Evolutionary conservation across 2,797 vertebrate species (phyloP).

Genomic region (Antrozous pallidus): DNA sequence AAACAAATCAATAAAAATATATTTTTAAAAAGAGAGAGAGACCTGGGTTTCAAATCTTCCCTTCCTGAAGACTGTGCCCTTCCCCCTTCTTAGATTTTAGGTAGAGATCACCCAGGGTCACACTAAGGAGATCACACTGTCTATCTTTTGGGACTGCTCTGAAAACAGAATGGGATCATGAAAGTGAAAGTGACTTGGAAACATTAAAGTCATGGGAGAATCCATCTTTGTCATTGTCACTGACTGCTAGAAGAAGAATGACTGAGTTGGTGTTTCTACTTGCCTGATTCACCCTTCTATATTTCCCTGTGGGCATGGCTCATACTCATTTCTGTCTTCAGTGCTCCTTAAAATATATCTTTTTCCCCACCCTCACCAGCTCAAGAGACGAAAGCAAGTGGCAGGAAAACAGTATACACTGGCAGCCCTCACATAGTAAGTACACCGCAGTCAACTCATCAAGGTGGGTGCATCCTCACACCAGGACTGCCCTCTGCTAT

Average conservation of each 20-base stretch:
- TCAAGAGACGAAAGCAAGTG: slow-evolving; percentile 12
- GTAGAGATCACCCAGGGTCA: neutral
- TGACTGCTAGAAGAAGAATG: neutral
- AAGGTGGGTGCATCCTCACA: neutral
- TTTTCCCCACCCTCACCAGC: neutral
- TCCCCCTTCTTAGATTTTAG: neutral
- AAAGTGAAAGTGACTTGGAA: slow-evolving; percentile 31
- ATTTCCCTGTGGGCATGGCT: slow-evolving; percentile 2
- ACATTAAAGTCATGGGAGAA: slow-evolving; percentile 28
- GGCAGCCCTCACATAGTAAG: neutral
- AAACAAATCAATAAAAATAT: too few species aligned
- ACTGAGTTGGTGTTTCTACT: slow-evolving; percentile 39
- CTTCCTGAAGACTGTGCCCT: neutral
- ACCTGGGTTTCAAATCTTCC: slow-evolving; percentile 6
- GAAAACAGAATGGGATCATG: neutral
- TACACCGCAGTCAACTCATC: neutral
- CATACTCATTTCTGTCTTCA: slow-evolving; percentile 47
- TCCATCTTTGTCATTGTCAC: neutral
- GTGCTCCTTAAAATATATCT: slow-evolving; percentile 31
- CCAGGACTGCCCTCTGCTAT: neutral
- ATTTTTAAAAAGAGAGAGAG: too few species aligned
- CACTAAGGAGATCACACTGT: neutral
- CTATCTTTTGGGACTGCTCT: neutral
- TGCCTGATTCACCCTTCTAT: slow-evolving; percentile 59
- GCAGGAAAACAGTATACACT: neutral